Evolutionary conservation across 2,888 invertebrate genomes (phyloP).

Genomic region (Tachina lurida): DNA sequence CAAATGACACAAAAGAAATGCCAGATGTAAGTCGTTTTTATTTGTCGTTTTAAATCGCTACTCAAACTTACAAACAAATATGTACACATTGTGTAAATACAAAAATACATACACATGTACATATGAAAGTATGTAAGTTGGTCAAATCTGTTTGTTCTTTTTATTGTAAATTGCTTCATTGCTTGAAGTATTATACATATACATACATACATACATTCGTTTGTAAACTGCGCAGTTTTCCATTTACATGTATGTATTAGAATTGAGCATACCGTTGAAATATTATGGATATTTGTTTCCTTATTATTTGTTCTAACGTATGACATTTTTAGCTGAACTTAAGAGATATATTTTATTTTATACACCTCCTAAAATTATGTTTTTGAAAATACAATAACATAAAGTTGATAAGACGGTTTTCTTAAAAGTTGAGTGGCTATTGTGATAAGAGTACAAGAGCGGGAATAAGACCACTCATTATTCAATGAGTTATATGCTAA

Average conservation of each 20-base stretch:
- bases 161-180: neutral
- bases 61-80: neutral
- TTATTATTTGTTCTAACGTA: neutral
- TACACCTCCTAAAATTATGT: constrained; percentile 6
- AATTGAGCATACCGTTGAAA: neutral
- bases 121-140: neutral
- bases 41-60: no score
- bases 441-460: neutral
- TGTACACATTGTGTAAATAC: neutral
- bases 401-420: neutral
- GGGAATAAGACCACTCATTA: neutral
- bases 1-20: no score
- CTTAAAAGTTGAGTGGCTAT: neutral
- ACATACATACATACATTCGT: neutral
- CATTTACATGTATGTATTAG: neutral
- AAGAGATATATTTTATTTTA: neutral
- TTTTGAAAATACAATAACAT: neutral
- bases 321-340: no score
- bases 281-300: neutral
- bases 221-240: neutral
- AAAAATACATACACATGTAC: neutral
- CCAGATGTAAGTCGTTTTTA: no score
- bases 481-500: neutral
- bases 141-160: neutral
- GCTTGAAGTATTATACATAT: neutral